Base-by-base conservation (phyloP, 2,888 invertebrate species). In the Luffia ferchaultella region DNA sequence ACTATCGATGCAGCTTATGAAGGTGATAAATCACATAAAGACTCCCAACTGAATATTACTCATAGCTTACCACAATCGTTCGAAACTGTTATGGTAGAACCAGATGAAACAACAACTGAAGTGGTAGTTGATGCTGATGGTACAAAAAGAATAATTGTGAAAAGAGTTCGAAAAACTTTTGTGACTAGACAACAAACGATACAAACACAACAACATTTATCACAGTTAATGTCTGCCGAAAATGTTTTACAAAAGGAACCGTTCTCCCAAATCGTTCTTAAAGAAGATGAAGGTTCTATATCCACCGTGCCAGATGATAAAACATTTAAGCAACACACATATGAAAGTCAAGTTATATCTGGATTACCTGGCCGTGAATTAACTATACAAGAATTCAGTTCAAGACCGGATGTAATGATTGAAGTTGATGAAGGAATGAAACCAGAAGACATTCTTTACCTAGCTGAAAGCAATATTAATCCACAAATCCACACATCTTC, bases 71-170 rank as follows among this genome's bases (percentile, higher is more conserved):
- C 92, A 0, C 90, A 92, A 60, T 87, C 92, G 0, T 93, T 93
- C 62, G 93, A 93, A 71, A 93, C 93, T 0, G 86, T 93, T 2
- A 88, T 93, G 66, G 88, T 91, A 1, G 93, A 93, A 67, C 93
- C 93, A 0, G 93, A 92, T 67, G 91, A 93, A 65, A 91, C 93
- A 1, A 93, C 91, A 0, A 93, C 93, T 0, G 91, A 92, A 73
- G 90, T 93, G 2, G 87, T 91, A n/a, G 87, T 90, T 0, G 93
- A 92, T 61, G 88, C 93, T 16, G 93, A 93, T 66, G 93, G 93
- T 2, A 91, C 91, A 0, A 93, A 90, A 63, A 85, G 92, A 57
- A 92, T 93, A 48, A 90, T 93, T 51, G 89, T 93, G 0, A 89
- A 87, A 57, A 93, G 92, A 70, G 67, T 92, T 2, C 87, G 90